Evolutionary conservation across 2,797 vertebrate species (phyloP).

Genomic region (Vultur gryphus): DNA sequence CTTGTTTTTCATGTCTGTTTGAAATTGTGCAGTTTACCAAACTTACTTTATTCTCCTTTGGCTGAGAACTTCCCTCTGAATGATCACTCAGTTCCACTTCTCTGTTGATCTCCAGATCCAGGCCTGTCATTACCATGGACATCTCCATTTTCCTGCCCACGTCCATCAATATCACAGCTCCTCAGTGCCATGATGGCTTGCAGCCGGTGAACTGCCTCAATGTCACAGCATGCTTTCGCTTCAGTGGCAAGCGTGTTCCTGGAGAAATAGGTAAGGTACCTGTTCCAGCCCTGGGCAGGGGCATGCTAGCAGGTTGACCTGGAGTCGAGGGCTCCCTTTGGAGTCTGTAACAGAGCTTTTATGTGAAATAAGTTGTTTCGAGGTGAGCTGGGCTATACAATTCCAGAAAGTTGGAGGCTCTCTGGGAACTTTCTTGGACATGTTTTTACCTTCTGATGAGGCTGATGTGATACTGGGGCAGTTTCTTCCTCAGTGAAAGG

Average conservation of each 20-base stretch:
- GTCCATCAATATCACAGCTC: conserved; percentile 95
- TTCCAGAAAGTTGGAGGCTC: background rate
- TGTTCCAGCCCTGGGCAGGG: background rate
- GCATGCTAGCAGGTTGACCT: background rate
- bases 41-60: background rate
- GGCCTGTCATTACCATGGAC: conserved; percentile 91
- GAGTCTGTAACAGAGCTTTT: background rate
- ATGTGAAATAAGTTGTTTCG: background rate
- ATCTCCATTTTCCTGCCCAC: conserved; percentile 86
- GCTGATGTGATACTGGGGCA: background rate
- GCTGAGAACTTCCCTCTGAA: background rate
- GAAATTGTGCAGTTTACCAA: background rate
- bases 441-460: background rate
- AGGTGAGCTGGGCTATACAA: background rate
- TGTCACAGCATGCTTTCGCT: conserved; percentile 85
- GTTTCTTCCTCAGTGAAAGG: background rate
- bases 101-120: conserved; percentile 77
- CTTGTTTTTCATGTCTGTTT: background rate
- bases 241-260: conserved; percentile 86
- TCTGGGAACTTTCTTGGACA: background rate
- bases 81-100: background rate
- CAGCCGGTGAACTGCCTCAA: conserved; percentile 90
- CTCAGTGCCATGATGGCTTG: conserved; percentile 89
- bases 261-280: conserved; percentile 87
- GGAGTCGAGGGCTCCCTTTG: background rate